These are phyloP conservation scores for Anarrhichthys ocellatus DNA, from an alignment of 2,113 vertebrate genomes.

Conservation along the genomic window DNA sequence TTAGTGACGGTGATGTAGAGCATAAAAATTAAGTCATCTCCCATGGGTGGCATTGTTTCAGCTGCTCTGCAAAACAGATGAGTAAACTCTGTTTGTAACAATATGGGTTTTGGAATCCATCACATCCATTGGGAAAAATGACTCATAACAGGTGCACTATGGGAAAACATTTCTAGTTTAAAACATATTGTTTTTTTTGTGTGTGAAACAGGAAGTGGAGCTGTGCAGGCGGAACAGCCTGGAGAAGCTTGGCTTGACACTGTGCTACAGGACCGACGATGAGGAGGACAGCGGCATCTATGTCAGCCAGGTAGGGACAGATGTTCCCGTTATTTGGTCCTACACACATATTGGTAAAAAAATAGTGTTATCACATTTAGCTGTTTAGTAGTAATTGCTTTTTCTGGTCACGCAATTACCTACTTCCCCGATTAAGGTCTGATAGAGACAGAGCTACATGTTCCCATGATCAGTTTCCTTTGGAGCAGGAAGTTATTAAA, in stretches of 20 bases:
- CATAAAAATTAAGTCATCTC: constrained; percentile 13
- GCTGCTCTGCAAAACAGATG: constrained; percentile 14
- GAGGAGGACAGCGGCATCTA: constrained; percentile 95
- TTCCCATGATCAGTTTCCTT: constrained; percentile 17
- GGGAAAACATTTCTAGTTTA: not conserved
- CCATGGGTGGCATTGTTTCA: constrained; percentile 5
- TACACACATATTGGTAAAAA: not conserved
- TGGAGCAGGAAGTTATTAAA: constrained; percentile 56
- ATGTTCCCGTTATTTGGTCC: not conserved
- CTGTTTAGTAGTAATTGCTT: not conserved
- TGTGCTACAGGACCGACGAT: constrained; percentile 95
- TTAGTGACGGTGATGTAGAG: constrained; percentile 10
- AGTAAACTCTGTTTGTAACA: not conserved
- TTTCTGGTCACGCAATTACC: not conserved
- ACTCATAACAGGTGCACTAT: not conserved
- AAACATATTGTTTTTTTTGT: constrained; percentile 13
- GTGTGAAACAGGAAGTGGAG: constrained; percentile 88
- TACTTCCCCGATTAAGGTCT: constrained; percentile 2
- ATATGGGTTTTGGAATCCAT: constrained; percentile 15
- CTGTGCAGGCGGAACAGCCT: constrained; percentile 90
- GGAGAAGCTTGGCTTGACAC: constrained; percentile 95
- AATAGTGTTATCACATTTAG: not conserved
- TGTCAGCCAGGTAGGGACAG: constrained; percentile 89
- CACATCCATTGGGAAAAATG: not conserved
- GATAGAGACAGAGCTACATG: not conserved